Percentiles rank a stretch among this genome's conserved stretches.
phyloP scores from a whole-genome alignment of 2,113 vertebrate species.

The Narcine bancroftii region DNA sequence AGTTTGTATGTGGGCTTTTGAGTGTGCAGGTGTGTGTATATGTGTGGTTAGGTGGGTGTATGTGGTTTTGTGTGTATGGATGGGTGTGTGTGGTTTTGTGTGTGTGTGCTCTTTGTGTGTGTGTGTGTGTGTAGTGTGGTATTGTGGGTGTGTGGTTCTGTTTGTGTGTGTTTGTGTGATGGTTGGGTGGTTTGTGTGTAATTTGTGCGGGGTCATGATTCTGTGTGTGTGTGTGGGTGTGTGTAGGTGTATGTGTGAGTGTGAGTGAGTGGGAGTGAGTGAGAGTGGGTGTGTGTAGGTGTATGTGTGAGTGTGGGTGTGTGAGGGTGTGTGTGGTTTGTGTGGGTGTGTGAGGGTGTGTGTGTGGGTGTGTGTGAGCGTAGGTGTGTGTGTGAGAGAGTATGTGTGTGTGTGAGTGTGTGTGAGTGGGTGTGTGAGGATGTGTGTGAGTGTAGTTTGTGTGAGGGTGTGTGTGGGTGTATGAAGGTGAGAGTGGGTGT shows the following conservation, averaged over 20 bases:
- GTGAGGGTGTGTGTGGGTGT: too few species aligned
- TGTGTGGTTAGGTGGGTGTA: neutral
- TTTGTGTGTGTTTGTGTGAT: neutral
- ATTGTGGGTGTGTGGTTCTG: too few species aligned
- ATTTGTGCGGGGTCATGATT: neutral
- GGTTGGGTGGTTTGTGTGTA: neutral
- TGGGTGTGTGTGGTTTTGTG: neutral
- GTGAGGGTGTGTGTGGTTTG: too few species aligned
- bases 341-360: too few species aligned
- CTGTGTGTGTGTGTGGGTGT: neutral
- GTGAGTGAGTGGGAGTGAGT: neutral
- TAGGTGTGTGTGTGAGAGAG: too few species aligned
- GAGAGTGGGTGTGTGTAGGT: too few species aligned
- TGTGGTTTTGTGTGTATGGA: neutral
- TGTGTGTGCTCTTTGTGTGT: neutral
- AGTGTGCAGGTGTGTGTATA: neutral
- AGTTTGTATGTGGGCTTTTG: neutral
- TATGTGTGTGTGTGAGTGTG: too few species aligned
- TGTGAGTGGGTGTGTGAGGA: too few species aligned
- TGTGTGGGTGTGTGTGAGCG: too few species aligned
- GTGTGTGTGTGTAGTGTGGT: neutral
- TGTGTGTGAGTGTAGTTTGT: neutral
- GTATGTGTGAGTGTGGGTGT: too few species aligned
- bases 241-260: neutral
- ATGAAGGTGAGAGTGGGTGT: too few species aligned